Evolutionary conservation across 2,888 invertebrate species (phyloP).

Genomic region (Harpalus rufipes): DNA sequence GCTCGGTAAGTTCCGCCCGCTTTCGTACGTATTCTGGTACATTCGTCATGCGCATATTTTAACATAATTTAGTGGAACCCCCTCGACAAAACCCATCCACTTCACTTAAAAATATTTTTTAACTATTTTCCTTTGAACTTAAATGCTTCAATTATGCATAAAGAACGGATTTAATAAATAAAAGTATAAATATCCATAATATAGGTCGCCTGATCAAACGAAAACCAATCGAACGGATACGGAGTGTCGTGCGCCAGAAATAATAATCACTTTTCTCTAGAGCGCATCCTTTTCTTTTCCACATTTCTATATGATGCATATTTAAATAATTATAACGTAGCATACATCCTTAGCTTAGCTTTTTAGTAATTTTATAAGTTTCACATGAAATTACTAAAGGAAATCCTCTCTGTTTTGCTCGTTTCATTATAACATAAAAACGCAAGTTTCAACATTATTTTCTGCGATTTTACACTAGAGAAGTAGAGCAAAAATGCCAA

Average conservation of each 20-base stretch:
- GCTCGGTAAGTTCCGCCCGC: no score
- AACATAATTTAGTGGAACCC: no score
- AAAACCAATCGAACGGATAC: slow-evolving; percentile 24
- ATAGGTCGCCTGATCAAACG: slow-evolving; percentile 31
- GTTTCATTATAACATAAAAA: slow-evolving; percentile 49
- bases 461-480: slow-evolving; percentile 40
- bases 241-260: slow-evolving; percentile 19
- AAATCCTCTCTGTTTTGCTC: slow-evolving; percentile 7
- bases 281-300: slow-evolving; percentile 20
- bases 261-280: slow-evolving; percentile 39
- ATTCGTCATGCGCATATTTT: no score
- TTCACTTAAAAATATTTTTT: no score
- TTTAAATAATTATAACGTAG: slow-evolving; percentile 36
- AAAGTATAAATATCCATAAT: slow-evolving; percentile 28
- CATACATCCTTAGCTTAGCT: slow-evolving; percentile 16
- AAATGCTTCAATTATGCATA: neutral
- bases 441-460: slow-evolving; percentile 35
- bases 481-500: slow-evolving; percentile 46
- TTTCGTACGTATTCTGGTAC: no score
- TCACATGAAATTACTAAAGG: slow-evolving; percentile 44
- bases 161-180: slow-evolving; percentile 14
- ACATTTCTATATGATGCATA: neutral
- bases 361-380: slow-evolving; percentile 52
- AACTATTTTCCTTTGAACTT: no score
- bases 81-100: no score